These are phyloP conservation scores for Nycticebus coucang DNA, from an alignment of 2,113 vertebrate species.

Conservation along the genomic window DNA sequence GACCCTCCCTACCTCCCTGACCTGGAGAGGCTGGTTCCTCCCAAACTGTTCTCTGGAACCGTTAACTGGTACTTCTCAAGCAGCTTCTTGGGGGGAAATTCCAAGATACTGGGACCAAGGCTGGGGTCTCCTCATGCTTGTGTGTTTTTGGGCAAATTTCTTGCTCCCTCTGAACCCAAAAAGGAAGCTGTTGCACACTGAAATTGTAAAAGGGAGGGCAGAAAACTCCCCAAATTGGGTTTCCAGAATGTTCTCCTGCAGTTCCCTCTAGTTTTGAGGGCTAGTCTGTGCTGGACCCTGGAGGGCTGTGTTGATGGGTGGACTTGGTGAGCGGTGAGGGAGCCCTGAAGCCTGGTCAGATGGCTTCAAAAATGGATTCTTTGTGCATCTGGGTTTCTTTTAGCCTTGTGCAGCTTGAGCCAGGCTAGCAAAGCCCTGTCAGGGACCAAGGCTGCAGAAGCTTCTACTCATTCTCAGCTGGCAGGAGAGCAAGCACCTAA, in stretches of 20 bases:
- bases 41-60: background rate
- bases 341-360: background rate
- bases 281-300: background rate
- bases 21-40: background rate
- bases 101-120: background rate
- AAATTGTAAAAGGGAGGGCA: background rate
- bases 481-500: background rate
- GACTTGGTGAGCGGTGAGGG: background rate
- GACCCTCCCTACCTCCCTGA: background rate
- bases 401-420: slow-evolving; percentile 23
- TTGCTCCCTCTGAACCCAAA: background rate
- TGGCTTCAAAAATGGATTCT: background rate
- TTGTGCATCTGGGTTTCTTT: slow-evolving; percentile 51
- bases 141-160: slow-evolving; percentile 1
- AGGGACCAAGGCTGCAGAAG: slow-evolving; percentile 3
- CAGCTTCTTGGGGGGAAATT: background rate
- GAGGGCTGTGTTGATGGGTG: background rate
- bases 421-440: background rate
- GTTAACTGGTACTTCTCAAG: background rate
- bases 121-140: background rate
- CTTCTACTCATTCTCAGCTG: slow-evolving; percentile 34
- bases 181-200: background rate
- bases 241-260: background rate
- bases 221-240: background rate
- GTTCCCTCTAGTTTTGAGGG: background rate